These are phyloP conservation scores for Benthosema pterotum DNA, from an alignment of 2,797 vertebrate species.

Conservation along the genomic window DNA sequence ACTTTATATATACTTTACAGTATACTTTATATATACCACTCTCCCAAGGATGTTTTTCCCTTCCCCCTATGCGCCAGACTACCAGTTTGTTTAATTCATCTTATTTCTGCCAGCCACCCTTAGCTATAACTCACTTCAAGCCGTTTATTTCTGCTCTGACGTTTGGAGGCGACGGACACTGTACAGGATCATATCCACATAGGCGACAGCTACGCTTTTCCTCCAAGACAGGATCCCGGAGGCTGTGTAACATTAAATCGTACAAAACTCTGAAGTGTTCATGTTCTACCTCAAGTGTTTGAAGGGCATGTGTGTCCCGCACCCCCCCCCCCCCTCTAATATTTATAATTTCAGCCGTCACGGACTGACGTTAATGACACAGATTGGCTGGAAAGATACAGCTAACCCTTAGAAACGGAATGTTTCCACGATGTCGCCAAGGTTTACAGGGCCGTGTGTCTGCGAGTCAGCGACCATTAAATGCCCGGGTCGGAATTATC, in stretches of 20 bases:
- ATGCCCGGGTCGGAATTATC: conserved; percentile 7
- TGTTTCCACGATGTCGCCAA: conserved; percentile 5
- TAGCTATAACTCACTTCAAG: conserved; percentile 64
- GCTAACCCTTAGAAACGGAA: conserved; percentile 41
- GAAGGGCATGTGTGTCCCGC: neutral
- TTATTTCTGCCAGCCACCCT: conserved; percentile 70
- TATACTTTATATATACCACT: too few relatives aligned
- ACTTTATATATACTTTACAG: too few relatives aligned
- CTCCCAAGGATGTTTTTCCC: conserved; percentile 48
- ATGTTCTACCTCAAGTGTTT: conserved; percentile 2
- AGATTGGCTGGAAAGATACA: conserved; percentile 7
- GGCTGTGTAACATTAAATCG: conserved; percentile 51
- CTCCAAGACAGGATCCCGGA: conserved; percentile 31
- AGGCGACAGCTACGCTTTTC: conserved; percentile 33
- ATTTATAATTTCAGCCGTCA: conserved; percentile 56
- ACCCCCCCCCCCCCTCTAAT: conserved; percentile 25
- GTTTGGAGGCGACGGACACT: conserved; percentile 49
- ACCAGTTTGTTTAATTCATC: conserved; percentile 76
- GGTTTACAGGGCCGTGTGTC: neutral
- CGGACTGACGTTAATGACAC: conserved; percentile 32
- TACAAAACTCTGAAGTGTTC: conserved; percentile 52
- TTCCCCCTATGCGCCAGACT: conserved; percentile 56
- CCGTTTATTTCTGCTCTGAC: conserved; percentile 54
- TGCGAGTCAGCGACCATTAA: conserved; percentile 14
- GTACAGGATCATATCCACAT: conserved; percentile 27